Evolutionary conservation across 2,797 vertebrate genomes (phyloP).

Genomic region (Brachyalestes nurse): DNA sequence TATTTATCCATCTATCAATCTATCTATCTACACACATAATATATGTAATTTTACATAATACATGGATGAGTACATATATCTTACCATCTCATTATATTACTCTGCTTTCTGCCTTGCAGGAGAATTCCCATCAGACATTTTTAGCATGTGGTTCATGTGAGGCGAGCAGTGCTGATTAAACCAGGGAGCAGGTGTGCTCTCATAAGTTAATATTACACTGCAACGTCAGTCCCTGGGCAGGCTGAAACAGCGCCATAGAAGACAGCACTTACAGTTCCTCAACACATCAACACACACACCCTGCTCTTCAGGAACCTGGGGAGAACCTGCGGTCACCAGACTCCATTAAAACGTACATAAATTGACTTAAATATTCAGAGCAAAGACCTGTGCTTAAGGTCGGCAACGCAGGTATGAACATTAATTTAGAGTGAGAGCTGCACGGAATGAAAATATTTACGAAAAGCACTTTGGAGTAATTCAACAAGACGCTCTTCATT

Average conservation of each 20-base stretch:
- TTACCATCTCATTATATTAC: constrained; percentile 50
- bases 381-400: constrained; percentile 1
- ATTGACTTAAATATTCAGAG: constrained; percentile 19
- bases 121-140: constrained; percentile 59
- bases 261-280: constrained; percentile 42
- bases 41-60: not conserved
- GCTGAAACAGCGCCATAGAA: constrained; percentile 46
- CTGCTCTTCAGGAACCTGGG: constrained; percentile 24
- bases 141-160: constrained; percentile 59
- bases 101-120: constrained; percentile 43
- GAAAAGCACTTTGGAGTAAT: constrained; percentile 39
- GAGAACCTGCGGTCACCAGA: constrained; percentile 14
- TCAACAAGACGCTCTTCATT: constrained; percentile 26
- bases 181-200: constrained; percentile 74
- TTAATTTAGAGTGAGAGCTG: constrained; percentile 18
- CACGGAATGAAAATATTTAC: constrained; percentile 40
- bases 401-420: constrained; percentile 26
- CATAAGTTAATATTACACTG: constrained; percentile 68
- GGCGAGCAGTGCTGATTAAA: constrained; percentile 69
- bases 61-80: not conserved
- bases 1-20: too few relatives aligned
- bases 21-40: too few relatives aligned
- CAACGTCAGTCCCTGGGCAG: constrained; percentile 60
- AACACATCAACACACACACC: not conserved
- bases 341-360: constrained; percentile 37